Percentiles rank a stretch among this genome's conserved stretches.
phyloP scores from a whole-genome alignment of 64 coral and sea anemone genomes.

The Porites lutea region DNA sequence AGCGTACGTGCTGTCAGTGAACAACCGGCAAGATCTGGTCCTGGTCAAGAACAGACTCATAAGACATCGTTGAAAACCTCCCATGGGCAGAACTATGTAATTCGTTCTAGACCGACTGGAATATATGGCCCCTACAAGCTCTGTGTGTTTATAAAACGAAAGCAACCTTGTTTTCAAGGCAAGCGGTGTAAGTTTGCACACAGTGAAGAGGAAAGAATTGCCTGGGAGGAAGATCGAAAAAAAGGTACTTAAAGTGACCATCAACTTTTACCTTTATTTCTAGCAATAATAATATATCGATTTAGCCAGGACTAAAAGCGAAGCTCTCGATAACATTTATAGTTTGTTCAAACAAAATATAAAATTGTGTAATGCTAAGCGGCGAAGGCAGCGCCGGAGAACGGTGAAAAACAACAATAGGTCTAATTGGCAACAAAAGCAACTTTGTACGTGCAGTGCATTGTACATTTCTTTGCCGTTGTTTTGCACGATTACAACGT shows the following conservation, averaged over 20 bases:
- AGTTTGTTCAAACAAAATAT: no score
- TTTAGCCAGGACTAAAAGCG: no score
- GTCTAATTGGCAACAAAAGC: no score
- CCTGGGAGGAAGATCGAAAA: background rate
- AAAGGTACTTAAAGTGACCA: background rate
- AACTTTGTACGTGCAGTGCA: no score
- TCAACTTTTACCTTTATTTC: no score
- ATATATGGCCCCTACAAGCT: background rate
- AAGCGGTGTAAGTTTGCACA: background rate
- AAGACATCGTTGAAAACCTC: background rate
- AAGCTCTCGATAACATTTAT: no score
- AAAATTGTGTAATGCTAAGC: no score
- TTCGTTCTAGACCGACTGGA: constrained; percentile 10
- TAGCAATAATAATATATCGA: no score
- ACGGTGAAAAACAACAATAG: no score
- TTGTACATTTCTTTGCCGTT: no score
- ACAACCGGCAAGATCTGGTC: background rate
- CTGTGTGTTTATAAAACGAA: background rate
- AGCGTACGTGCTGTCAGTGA: background rate
- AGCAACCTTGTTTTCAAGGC: constrained; percentile 1
- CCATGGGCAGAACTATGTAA: background rate
- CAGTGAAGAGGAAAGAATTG: background rate
- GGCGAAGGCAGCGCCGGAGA: no score
- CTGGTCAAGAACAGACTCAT: background rate
- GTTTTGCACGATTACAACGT: no score